phyloP scores from a whole-genome alignment of 2,797 vertebrate species.

The Hypotaenidia okinawae region DNA sequence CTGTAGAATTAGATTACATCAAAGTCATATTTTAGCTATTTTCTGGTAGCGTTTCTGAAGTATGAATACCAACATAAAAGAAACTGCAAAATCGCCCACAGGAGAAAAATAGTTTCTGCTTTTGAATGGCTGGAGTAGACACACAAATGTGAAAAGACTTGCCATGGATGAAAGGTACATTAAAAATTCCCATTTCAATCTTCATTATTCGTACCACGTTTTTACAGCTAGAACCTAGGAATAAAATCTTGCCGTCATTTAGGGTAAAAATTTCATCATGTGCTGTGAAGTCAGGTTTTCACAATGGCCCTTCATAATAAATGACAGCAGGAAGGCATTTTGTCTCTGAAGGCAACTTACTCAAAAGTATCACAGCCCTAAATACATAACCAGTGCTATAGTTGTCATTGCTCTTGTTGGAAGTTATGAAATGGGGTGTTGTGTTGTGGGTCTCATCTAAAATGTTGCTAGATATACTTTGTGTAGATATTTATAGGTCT shows the following conservation, averaged over 20 bases:
- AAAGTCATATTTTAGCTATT: background rate
- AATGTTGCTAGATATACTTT: background rate
- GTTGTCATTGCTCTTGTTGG: background rate
- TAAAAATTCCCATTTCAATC: background rate
- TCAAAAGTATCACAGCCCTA: background rate
- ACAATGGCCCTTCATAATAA: background rate
- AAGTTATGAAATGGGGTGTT: background rate
- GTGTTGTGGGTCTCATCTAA: background rate
- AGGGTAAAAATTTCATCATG: background rate
- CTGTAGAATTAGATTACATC: background rate
- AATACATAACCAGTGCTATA: background rate
- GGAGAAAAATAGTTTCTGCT: background rate
- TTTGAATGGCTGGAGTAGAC: background rate
- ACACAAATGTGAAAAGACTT: background rate
- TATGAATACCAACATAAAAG: background rate
- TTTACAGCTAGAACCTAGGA: background rate
- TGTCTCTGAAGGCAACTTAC: background rate
- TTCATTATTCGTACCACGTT: background rate
- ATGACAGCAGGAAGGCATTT: background rate
- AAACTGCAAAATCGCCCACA: background rate
- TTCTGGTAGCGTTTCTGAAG: background rate
- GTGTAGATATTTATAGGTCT: background rate
- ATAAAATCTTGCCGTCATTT: background rate
- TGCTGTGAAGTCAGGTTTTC: background rate
- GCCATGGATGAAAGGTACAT: background rate